phyloP scores from a whole-genome alignment of 2,113 vertebrate species.

The Dromiciops gliroides region DNA sequence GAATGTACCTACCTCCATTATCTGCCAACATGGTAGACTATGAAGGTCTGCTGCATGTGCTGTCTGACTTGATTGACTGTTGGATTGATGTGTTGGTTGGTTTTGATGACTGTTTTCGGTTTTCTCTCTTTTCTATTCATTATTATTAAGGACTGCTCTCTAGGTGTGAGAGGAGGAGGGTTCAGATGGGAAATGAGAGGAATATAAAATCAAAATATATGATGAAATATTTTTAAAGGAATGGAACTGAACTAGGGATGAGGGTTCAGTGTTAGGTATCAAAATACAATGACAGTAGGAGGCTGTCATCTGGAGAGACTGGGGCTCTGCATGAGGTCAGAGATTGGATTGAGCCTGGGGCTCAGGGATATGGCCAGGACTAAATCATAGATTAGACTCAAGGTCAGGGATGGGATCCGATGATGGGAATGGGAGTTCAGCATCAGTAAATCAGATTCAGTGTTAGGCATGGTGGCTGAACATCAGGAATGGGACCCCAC shows the following conservation, averaged over 20 bases:
- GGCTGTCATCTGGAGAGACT: too few species aligned
- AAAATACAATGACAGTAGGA: background rate
- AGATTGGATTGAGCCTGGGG: too few species aligned
- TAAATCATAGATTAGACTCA: background rate
- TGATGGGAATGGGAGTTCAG: background rate
- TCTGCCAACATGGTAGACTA: background rate
- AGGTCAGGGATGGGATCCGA: background rate
- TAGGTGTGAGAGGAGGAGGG: background rate
- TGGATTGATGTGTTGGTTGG: background rate
- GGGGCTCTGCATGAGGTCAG: too few species aligned
- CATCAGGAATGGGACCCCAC: background rate
- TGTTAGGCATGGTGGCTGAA: background rate
- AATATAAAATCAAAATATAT: background rate
- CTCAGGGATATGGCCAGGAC: background rate
- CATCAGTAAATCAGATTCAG: background rate
- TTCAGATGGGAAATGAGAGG: background rate
- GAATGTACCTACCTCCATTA: background rate
- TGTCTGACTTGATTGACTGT: background rate
- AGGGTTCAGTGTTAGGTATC: background rate
- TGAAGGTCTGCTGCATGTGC: background rate
- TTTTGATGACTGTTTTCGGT: background rate
- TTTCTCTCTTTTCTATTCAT: background rate
- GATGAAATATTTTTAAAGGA: background rate
- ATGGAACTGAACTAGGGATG: background rate
- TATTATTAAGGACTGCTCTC: background rate